Evolutionary conservation across 2,888 invertebrate genomes (phyloP).

Genomic region (Brachyptera putata): DNA sequence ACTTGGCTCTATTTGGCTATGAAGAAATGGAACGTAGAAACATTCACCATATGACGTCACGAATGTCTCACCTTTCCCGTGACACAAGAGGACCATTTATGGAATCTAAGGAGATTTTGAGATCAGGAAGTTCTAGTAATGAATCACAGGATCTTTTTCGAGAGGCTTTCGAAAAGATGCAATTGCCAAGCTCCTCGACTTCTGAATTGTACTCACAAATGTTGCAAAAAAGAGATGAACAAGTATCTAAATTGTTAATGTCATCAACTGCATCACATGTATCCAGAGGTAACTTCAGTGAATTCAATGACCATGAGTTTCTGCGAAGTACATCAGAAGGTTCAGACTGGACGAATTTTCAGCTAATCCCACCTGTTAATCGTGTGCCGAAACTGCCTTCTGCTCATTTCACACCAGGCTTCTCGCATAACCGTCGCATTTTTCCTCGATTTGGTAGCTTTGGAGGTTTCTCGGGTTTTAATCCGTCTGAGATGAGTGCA

Average conservation of each 20-base stretch:
- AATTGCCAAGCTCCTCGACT: background rate
- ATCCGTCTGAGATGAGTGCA: background rate
- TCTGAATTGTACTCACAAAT: background rate
- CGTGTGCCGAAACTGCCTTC: too few relatives aligned
- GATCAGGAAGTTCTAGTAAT: background rate
- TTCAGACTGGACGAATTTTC: too few relatives aligned
- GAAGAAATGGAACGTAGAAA: background rate
- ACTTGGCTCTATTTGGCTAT: background rate
- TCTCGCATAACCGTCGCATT: too few relatives aligned
- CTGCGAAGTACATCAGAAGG: too few relatives aligned
- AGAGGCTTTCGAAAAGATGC: slow-evolving; percentile 11
- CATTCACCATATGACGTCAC: background rate
- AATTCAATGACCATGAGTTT: too few relatives aligned
- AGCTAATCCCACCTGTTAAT: too few relatives aligned
- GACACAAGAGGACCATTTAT: background rate
- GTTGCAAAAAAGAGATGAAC: slow-evolving; percentile 11
- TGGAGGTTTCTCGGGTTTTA: slow-evolving; percentile 42
- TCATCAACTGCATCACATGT: background rate
- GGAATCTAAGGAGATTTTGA: background rate
- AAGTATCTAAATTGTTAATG: background rate
- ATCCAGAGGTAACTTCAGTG: background rate
- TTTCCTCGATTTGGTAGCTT: slow-evolving; percentile 43
- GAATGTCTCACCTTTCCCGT: background rate
- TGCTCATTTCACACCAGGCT: too few relatives aligned
- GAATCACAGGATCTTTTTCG: slow-evolving; percentile 3